phyloP scores from a whole-genome alignment of 2,797 vertebrate species.

The Scolopax bukidnonensis region DNA sequence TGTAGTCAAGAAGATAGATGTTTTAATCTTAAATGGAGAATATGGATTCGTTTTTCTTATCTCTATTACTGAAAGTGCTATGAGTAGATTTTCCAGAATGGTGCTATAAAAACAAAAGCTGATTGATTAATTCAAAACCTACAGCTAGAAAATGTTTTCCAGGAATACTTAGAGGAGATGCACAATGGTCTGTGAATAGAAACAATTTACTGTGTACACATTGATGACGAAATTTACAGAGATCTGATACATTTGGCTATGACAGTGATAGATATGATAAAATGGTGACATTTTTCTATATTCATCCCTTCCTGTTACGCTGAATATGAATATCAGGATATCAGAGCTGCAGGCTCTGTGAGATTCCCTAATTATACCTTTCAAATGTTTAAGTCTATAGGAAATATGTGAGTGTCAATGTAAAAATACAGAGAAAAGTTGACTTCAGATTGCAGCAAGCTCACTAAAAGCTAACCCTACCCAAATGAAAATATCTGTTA shows the following conservation, averaged over 20 bases:
- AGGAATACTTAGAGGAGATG: conserved; percentile 56
- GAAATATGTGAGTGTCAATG: not conserved
- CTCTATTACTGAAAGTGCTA: conserved; percentile 75
- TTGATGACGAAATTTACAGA: not conserved
- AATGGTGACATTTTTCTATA: not conserved
- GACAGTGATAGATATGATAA: not conserved
- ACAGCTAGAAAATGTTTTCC: conserved; percentile 56
- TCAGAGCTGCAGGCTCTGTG: not conserved
- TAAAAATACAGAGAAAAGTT: not conserved
- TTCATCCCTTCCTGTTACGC: not conserved
- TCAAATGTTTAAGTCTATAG: not conserved
- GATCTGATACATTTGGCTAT: not conserved
- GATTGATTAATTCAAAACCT: conserved; percentile 77
- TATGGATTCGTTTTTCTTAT: conserved; percentile 73
- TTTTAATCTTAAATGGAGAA: conserved; percentile 70
- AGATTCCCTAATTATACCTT: not conserved
- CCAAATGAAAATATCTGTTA: not conserved
- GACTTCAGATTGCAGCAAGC: not conserved
- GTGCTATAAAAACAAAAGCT: conserved; percentile 74
- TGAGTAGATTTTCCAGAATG: conserved; percentile 74
- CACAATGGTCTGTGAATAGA: not conserved
- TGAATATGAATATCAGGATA: not conserved
- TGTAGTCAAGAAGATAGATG: conserved; percentile 69
- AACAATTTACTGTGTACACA: not conserved
- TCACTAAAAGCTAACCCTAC: not conserved